Evolutionary conservation across 53 echinoderm and acorn worm genomes (phyloP).

Genomic region (Pentamera pediparva): DNA sequence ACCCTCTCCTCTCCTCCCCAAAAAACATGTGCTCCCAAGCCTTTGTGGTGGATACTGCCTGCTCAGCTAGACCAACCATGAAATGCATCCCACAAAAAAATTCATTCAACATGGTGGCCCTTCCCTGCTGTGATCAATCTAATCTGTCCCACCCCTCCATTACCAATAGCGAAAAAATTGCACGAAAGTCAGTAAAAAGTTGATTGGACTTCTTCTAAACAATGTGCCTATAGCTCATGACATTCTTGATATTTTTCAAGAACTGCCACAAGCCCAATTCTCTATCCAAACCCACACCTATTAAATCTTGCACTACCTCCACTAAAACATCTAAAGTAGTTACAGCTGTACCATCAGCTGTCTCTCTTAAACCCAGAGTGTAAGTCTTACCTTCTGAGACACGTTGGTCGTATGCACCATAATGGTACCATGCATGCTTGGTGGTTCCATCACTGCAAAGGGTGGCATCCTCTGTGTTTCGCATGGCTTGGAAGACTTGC

Average conservation of each 20-base stretch:
- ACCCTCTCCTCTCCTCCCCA: conserved; percentile 40
- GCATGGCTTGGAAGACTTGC: conserved; percentile 21
- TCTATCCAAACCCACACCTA: neutral
- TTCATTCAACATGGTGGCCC: conserved; percentile 20
- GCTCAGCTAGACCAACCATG: conserved; percentile 49
- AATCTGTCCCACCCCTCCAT: conserved; percentile 34
- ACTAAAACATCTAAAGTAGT: neutral
- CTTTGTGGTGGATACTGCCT: conserved; percentile 2
- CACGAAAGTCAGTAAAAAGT: conserved; percentile 31
- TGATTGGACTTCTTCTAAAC: conserved; percentile 42
- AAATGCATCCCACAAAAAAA: conserved; percentile 54
- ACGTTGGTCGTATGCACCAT: conserved; percentile 31
- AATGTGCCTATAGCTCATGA: conserved; percentile 38
- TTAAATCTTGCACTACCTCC: conserved; percentile 16
- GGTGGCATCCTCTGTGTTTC: neutral
- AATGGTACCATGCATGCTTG: conserved; percentile 41
- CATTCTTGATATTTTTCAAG: conserved; percentile 40
- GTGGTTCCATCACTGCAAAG: conserved; percentile 34
- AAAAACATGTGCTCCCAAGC: conserved; percentile 50
- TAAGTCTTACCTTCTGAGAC: conserved; percentile 23
- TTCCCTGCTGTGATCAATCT: neutral
- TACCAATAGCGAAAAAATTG: conserved; percentile 30
- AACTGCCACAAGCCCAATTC: neutral
- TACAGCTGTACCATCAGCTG: conserved; percentile 16
- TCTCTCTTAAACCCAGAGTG: conserved; percentile 46